These are phyloP conservation scores for Prolemur simus DNA, from an alignment of 2,113 vertebrate species.

Conservation along the genomic window DNA sequence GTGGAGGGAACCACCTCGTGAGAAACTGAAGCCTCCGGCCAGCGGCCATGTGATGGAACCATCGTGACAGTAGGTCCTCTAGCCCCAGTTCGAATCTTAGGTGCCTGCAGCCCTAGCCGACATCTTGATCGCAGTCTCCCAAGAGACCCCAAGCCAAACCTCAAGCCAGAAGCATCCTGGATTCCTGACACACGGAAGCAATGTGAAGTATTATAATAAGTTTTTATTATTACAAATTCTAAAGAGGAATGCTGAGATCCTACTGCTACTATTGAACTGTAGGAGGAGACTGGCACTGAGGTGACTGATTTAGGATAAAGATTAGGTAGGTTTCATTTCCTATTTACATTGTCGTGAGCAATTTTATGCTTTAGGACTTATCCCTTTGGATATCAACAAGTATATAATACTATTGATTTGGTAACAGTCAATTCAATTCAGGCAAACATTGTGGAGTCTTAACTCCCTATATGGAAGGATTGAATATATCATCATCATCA, in stretches of 20 bases:
- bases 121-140: background rate
- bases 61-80: too few relatives aligned
- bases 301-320: background rate
- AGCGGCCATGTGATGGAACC: too few relatives aligned
- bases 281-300: background rate
- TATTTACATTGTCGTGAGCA: background rate
- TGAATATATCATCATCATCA: background rate
- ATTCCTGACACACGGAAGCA: background rate
- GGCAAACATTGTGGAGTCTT: background rate
- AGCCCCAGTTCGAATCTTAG: too few relatives aligned
- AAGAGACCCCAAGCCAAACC: background rate
- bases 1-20: background rate
- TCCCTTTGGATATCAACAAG: background rate
- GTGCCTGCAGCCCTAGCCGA: background rate
- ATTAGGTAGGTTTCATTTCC: background rate
- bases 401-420: background rate
- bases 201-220: background rate
- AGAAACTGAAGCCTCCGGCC: background rate
- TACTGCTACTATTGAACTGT: too few relatives aligned
- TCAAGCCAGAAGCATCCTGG: background rate
- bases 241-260: background rate
- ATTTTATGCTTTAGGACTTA: background rate
- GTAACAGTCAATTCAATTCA: background rate
- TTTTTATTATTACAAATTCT: background rate
- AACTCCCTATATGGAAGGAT: background rate